Conservation (phyloP, 2,797 vertebrate genomes). For the Pampus argenteus region DNA sequence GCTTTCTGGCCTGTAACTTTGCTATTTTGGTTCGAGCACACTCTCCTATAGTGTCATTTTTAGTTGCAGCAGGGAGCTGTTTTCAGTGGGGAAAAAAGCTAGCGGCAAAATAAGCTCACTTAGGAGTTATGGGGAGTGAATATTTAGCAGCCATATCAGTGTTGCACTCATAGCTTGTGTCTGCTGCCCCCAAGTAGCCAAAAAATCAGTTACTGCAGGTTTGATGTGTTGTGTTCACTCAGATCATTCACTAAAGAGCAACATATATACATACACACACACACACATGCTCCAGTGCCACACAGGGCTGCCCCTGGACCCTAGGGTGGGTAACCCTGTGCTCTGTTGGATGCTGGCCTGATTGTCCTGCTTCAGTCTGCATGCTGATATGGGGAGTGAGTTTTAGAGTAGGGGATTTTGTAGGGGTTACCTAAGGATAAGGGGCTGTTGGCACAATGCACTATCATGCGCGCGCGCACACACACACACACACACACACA, state of each 20-base stretch:
- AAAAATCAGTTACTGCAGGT: neutral
- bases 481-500: slow-evolving; percentile 13
- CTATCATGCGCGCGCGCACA: slow-evolving; percentile 5
- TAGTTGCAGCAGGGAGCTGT: too few relatives aligned
- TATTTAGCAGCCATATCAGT: too few relatives aligned
- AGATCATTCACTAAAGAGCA: too few relatives aligned
- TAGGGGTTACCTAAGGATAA: slow-evolving; percentile 61
- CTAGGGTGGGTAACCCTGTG: slow-evolving; percentile 55
- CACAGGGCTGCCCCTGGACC: slow-evolving; percentile 38
- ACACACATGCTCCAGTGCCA: neutral
- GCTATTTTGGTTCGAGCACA: neutral
- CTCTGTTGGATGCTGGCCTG: slow-evolving; percentile 48
- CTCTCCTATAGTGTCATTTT: neutral
- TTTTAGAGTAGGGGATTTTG: slow-evolving; percentile 54
- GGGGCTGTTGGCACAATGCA: slow-evolving; percentile 59
- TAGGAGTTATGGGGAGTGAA: too few relatives aligned
- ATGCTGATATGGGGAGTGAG: slow-evolving; percentile 50
- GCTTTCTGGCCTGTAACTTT: too few relatives aligned
- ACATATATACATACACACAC: neutral
- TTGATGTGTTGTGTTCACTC: neutral
- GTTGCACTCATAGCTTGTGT: too few relatives aligned
- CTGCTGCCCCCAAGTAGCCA: too few relatives aligned
- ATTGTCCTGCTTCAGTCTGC: slow-evolving; percentile 46
- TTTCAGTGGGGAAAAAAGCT: neutral
- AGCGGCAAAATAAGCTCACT: neutral